A percentile compares a stretch with the other conserved stretches of the same genome.
phyloP scores from a whole-genome alignment of 2,113 vertebrate genomes.

The Muntiacus reevesi region DNA sequence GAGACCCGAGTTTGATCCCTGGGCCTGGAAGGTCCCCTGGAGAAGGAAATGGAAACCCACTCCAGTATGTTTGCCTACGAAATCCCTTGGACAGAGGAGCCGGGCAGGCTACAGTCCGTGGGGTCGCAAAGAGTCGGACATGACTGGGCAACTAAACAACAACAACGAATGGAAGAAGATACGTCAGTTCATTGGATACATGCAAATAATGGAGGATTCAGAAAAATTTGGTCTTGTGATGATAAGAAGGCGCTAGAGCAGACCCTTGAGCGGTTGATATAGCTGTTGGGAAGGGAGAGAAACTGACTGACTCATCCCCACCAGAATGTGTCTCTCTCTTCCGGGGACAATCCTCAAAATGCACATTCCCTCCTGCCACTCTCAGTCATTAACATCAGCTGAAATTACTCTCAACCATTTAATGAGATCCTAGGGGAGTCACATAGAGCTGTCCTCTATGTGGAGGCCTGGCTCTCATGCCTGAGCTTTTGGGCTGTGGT shows the following conservation, averaged over 20 bases:
- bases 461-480: background rate
- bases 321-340: background rate
- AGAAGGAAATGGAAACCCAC: background rate
- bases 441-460: background rate
- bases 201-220: background rate
- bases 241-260: background rate
- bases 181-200: background rate
- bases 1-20: background rate
- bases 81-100: background rate
- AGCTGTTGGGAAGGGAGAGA: background rate
- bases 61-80: background rate
- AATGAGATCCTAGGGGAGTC: background rate
- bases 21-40: accelerated
- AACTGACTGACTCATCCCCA: background rate
- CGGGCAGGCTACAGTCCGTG: accelerated
- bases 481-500: background rate
- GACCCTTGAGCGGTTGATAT: background rate
- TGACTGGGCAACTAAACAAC: background rate
- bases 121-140: background rate
- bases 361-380: background rate
- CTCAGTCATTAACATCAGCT: background rate
- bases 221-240: background rate
- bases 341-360: background rate
- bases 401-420: background rate
- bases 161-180: background rate